Conservation (phyloP, 1,140 invertebrate genomes). For the Drosophila watanabei region DNA sequence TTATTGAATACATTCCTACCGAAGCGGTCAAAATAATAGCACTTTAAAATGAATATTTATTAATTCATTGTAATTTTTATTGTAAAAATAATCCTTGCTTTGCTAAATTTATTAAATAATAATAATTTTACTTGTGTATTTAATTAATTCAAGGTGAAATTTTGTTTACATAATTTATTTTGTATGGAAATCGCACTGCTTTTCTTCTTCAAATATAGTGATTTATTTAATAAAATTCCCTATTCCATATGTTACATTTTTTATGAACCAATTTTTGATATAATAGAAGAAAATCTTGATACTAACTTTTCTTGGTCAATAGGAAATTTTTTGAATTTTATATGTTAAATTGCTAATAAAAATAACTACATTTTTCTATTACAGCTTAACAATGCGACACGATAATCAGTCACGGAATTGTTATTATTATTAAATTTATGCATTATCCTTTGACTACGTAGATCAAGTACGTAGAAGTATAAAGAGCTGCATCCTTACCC, state of each 20-base stretch:
- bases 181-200: too few relatives aligned
- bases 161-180: too few relatives aligned
- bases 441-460: conserved; percentile 18
- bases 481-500: neutral
- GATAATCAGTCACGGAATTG: conserved; percentile 50
- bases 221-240: too few relatives aligned
- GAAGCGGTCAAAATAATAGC: neutral
- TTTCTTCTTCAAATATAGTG: too few relatives aligned
- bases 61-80: too few relatives aligned
- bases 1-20: neutral
- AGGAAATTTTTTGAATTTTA: neutral
- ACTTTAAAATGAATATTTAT: neutral
- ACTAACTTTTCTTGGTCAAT: neutral
- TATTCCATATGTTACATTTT: too few relatives aligned
- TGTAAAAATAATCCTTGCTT: too few relatives aligned
- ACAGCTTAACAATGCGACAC: conserved; percentile 35
- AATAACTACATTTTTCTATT: neutral
- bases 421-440: conserved; percentile 41
- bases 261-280: too few relatives aligned
- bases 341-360: neutral
- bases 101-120: neutral
- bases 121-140: too few relatives aligned
- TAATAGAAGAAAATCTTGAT: too few relatives aligned
- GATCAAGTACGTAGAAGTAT: conserved; percentile 3
- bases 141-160: too few relatives aligned